Percentiles rank a stretch among this genome's conserved stretches.
phyloP scores from a whole-genome alignment of 2,888 invertebrate genomes.

The Atrina japonica region DNA sequence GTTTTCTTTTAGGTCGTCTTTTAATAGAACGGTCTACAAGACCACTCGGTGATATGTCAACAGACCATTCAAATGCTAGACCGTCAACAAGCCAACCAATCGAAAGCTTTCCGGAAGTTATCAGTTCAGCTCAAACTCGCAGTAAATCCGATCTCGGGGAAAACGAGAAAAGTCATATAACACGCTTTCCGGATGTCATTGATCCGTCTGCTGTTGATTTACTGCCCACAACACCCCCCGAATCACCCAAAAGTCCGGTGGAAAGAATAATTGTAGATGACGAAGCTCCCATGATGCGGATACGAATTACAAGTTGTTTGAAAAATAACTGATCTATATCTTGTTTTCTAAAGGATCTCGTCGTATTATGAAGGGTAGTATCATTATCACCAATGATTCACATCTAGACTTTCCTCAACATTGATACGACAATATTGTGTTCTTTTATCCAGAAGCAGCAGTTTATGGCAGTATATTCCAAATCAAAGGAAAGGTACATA shows the following conservation, averaged over 20 bases:
- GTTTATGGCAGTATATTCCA: no score
- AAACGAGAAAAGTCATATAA: constrained; percentile 18
- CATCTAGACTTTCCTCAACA: no score
- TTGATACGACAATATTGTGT: no score
- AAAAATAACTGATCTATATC: constrained; percentile 10
- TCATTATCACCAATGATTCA: no score
- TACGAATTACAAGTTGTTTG: constrained; percentile 39
- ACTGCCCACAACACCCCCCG: background rate
- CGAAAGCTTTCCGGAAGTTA: constrained; percentile 14
- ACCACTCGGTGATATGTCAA: background rate
- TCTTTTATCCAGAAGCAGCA: no score
- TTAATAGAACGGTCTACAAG: constrained; percentile 44
- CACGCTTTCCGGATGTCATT: constrained; percentile 27
- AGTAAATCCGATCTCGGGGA: constrained; percentile 32
- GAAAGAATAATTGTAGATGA: constrained; percentile 41
- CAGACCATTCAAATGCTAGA: constrained; percentile 29
- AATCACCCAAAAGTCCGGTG: constrained; percentile 7
- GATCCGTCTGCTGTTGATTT: background rate
- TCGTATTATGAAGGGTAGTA: no score
- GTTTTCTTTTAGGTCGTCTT: constrained; percentile 47
- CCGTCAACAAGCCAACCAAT: constrained; percentile 6
- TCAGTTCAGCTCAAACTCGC: constrained; percentile 25
- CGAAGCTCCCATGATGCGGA: constrained; percentile 45
- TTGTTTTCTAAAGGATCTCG: no score
- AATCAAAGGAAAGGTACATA: no score